These are phyloP conservation scores for Drosophila parvula DNA, from an alignment of 1,140 invertebrate genomes.

Conservation along the genomic window DNA sequence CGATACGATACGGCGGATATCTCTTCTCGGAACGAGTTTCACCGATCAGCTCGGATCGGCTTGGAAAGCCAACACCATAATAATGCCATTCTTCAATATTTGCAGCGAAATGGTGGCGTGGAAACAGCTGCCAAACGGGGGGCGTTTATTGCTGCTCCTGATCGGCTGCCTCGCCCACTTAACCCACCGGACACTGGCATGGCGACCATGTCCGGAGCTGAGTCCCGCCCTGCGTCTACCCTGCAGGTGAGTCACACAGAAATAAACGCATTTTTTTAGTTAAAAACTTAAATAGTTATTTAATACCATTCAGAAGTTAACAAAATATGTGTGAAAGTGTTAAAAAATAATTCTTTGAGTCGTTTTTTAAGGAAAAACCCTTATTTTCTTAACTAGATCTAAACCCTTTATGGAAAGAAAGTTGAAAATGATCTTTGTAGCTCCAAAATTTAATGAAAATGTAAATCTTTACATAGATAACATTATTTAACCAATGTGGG, in stretches of 20 bases:
- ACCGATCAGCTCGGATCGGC: conserved; percentile 8
- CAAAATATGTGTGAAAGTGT: no score
- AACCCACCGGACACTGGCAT: conserved; percentile 62
- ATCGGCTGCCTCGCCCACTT: conserved; percentile 55
- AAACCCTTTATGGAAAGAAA: no score
- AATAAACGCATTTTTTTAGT: no score
- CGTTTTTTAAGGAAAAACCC: no score
- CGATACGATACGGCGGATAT: conserved; percentile 26
- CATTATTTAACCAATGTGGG: not conserved
- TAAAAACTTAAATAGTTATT: no score
- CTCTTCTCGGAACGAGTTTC: conserved; percentile 54
- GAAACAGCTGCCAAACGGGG: conserved; percentile 53
- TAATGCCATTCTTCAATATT: conserved; percentile 43
- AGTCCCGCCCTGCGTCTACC: conserved; percentile 81
- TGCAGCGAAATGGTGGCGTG: conserved; percentile 69
- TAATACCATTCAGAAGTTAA: no score
- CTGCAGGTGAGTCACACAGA: conserved; percentile 74
- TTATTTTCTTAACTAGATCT: no score
- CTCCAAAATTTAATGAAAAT: not conserved
- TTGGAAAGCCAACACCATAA: conserved; percentile 23
- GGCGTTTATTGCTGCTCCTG: conserved; percentile 50
- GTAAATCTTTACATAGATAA: no score
- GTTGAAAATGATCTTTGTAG: not conserved
- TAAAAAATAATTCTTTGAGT: no score
- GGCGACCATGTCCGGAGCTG: conserved; percentile 83